Evolutionary conservation across 2,113 vertebrate species (phyloP), one percentile per base, ranked within the genome.

Genomic region (Xenotilapia leptura): DNA sequence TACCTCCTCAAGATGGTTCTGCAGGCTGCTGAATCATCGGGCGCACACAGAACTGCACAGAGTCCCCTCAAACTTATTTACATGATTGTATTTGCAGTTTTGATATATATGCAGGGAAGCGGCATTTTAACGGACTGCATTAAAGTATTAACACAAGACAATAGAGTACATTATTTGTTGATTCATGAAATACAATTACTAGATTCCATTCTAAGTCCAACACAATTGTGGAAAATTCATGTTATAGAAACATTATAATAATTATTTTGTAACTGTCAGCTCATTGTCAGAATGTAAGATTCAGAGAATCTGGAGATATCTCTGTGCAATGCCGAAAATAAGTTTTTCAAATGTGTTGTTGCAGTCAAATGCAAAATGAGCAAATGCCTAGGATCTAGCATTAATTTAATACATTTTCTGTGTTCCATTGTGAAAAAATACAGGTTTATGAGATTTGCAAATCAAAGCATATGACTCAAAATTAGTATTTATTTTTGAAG

Each of bases 381-480:
- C 26, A 60, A 60, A 60, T 60, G 2, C 31, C 31, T 31, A 31
- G 31, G 2, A 31, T 2, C 31, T 31, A 60, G 26, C 1, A 60
- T 60, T 60, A 31, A 2, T 31, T 60, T 9, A 31, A 31, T 60
- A 60, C 3, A 31, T 60, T 31, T 58, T 58, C 26, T 58, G 55
- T 31, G 26, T 60, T 60, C 26, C 56, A 4, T 60, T 31, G 26
- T 2, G 14, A 17, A 31, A 6, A 60, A 60, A 60, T 60, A 60
- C 0, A 9, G 5, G 56, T 60, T 60, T 17, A 31, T 31, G 2
- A 60, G 26, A 60, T 60, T 31, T 0, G 3, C 56, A 31, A 60
- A 60, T 31, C 56, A 17, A 17, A 31, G 14, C 26, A 31, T 60
- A 1, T 60, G 5, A 31, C 14, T 60, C 14, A 60, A 60, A 60